These are phyloP conservation scores for Bellardia pandia DNA, from an alignment of 2,888 invertebrate genomes.

Conservation along the genomic window DNA sequence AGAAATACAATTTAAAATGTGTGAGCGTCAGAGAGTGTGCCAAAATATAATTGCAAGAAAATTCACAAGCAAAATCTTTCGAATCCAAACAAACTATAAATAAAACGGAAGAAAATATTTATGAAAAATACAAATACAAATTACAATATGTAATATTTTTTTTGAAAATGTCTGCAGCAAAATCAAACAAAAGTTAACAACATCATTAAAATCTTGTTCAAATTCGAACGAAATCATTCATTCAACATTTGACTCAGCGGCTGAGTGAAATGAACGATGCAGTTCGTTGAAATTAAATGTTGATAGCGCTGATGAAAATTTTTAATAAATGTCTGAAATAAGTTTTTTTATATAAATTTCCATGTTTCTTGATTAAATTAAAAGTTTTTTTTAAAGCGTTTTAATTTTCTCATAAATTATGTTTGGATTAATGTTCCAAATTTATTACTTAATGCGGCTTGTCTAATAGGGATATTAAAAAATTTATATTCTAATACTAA, in stretches of 20 bases:
- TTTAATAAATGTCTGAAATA: not conserved
- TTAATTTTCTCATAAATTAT: constrained; percentile 1
- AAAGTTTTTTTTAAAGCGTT: not conserved
- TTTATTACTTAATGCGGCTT: not conserved
- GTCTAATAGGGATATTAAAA: not conserved
- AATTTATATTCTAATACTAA: not conserved
- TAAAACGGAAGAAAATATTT: constrained; percentile 21
- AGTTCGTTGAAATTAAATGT: not conserved
- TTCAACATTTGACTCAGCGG: not conserved
- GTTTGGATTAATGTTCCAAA: not conserved
- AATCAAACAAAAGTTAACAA: not conserved
- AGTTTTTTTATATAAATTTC: not conserved
- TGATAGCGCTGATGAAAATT: not conserved
- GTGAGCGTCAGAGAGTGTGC: not conserved
- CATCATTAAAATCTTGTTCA: constrained; percentile 38
- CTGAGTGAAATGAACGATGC: not conserved
- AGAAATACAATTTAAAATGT: not conserved
- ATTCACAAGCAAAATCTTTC: not conserved
- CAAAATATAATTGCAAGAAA: constrained; percentile 21
- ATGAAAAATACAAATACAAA: constrained; percentile 10
- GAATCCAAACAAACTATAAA: constrained; percentile 8
- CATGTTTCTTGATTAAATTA: not conserved
- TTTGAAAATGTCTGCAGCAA: not conserved
- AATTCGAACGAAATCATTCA: constrained; percentile 32
- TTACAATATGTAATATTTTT: not conserved